Conservation (phyloP, 2,888 invertebrate genomes). For the Spatulosminthurus flaviceps region DNA sequence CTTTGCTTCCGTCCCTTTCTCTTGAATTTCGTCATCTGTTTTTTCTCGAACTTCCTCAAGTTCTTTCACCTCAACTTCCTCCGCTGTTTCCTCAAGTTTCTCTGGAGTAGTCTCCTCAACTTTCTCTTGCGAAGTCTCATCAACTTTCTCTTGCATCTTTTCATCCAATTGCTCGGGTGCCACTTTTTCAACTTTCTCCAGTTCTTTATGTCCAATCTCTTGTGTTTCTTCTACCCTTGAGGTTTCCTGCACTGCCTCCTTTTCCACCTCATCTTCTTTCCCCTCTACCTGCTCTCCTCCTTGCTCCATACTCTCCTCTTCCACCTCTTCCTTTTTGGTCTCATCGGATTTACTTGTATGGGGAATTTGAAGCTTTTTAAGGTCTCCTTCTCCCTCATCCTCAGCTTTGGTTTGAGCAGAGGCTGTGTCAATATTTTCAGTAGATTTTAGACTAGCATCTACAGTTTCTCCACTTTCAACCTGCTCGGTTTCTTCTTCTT, state of each 20-base stretch:
- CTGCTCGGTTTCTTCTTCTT: background rate
- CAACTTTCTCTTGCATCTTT: background rate
- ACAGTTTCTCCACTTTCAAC: too few species aligned
- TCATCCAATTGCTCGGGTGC: slow-evolving; percentile 11
- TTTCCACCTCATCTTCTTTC: too few species aligned
- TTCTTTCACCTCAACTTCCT: slow-evolving; percentile 48
- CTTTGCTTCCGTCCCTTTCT: background rate
- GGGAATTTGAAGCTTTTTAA: slow-evolving; percentile 1
- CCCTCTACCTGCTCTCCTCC: too few species aligned
- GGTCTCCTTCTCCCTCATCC: slow-evolving; percentile 18
- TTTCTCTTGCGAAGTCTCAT: background rate
- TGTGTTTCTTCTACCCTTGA: too few species aligned
- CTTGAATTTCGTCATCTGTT: background rate
- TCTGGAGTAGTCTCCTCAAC: background rate
- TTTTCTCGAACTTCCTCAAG: background rate
- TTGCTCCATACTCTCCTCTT: slow-evolving; percentile 57
- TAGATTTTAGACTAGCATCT: too few species aligned
- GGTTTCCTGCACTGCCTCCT: too few species aligned
- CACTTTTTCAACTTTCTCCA: slow-evolving; percentile 54
- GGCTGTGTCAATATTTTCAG: too few species aligned
- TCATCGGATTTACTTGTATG: slow-evolving; percentile 23
- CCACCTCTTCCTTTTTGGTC: slow-evolving; percentile 31
- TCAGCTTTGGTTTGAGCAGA: slow-evolving; percentile 28
- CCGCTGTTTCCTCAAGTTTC: slow-evolving; percentile 14
- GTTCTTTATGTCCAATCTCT: background rate